These are phyloP conservation scores for Orbicella faveolata DNA, from an alignment of 64 coral and sea anemone genomes.

Conservation along the genomic window DNA sequence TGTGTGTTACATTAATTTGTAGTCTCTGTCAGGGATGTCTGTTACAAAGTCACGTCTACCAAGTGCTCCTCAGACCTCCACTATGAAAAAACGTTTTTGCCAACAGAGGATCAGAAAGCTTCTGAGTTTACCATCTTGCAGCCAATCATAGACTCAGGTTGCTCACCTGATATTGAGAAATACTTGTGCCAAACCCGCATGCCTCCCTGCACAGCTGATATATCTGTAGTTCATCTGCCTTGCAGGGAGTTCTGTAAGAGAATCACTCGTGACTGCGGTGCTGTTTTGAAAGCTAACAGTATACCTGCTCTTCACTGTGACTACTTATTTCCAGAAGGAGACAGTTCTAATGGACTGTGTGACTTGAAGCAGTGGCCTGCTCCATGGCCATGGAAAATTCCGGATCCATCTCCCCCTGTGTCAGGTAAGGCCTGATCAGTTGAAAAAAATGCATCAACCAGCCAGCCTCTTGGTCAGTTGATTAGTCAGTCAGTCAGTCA, in stretches of 20 bases:
- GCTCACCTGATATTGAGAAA: conserved; percentile 60
- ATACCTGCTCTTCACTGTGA: conserved; percentile 54
- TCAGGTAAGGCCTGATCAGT: not conserved
- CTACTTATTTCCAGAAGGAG: conserved; percentile 33
- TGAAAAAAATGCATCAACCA: too few species aligned
- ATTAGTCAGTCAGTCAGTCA: too few species aligned
- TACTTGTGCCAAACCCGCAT: conserved; percentile 50
- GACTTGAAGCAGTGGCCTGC: conserved; percentile 62
- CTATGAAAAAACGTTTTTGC: conserved; percentile 50
- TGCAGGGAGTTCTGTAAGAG: conserved; percentile 65
- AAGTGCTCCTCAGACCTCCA: conserved; percentile 56
- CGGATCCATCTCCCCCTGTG: not conserved
- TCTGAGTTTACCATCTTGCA: conserved; percentile 24
- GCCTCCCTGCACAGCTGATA: conserved; percentile 61
- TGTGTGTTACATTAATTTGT: not conserved
- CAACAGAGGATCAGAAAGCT: conserved; percentile 38
- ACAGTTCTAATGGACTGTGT: conserved; percentile 54
- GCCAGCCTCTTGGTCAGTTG: not conserved
- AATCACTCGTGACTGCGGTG: conserved; percentile 44
- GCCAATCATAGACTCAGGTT: conserved; percentile 44
- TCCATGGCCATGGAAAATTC: conserved; percentile 64
- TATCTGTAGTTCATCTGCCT: conserved; percentile 47
- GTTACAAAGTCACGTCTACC: conserved; percentile 39
- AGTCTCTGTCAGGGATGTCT: conserved; percentile 36
- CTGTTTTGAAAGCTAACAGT: not conserved